Base-by-base conservation (phyloP, 2,797 vertebrate genomes). In the Bucorvus abyssinicus region DNA sequence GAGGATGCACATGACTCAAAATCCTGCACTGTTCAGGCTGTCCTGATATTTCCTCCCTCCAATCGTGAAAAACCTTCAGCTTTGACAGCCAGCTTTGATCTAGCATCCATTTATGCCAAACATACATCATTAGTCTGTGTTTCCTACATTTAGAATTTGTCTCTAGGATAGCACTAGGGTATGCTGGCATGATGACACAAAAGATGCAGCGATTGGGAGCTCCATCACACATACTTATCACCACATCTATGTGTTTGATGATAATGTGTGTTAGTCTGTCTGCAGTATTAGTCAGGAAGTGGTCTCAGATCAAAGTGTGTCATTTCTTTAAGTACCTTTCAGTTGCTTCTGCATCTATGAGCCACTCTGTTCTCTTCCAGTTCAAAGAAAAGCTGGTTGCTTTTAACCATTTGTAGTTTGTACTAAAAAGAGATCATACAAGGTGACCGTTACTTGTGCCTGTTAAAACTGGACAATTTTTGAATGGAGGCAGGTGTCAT, bases 11-110 rank as follows among this genome's bases (percentile, higher is more conserved):
- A 14, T 30, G 40, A 81, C 65, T 71, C 20, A 85, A 71, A 92
- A 88, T 47, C 57, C 55, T 45, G 10, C 16, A 15, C n/a, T 27
- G 14, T 67, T 90, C 44, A 50, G 64, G 65, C 47, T 81, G 59
- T 82, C 50, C 59, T 94, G 83, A 74, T 45, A 57, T 79, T 93
- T 87, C 45, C 30, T 87, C 50, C 50, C 36, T 78, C 38, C 57
- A 49, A 12, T 87, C 44, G 75, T 14, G 45, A 84, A 84, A 85
- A 74, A 47, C 68, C 59, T 84, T 82, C 63, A 65, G 65, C 29
- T 91, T 94, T 91, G 90, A 71, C 83, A 87, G 14, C 18, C 9
- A 23, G 56, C 85, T 95, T 92, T 89, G 89, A 94, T 89, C 27
- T 50, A 75, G 45, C 63, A 93, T 86, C 59, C 77, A 21, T 90